Base-by-base conservation (phyloP, 2,113 vertebrate genomes). In the Callipepla californica region DNA sequence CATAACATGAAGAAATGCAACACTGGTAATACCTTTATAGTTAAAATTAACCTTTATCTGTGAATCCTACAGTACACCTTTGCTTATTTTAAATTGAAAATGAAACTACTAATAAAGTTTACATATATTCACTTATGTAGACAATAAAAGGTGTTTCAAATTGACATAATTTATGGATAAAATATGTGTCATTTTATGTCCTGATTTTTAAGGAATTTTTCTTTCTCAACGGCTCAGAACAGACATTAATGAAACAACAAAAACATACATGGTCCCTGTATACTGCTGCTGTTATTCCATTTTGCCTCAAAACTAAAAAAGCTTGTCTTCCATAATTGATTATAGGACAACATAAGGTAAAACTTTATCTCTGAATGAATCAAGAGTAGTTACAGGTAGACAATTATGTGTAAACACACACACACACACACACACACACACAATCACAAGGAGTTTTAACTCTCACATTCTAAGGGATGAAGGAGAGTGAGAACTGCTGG, bases 81-180 rank as follows among this genome's bases (percentile, higher is more conserved):
- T 80, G 81, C 82, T 96, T 93, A 76, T 96, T 94, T 96, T 94
- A 86, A 95, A 94, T 95, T 94, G 92, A 73, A 94, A 94, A 92
- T 96, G 68, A 95, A 91, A 51, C 86, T 94, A 92, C 73, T 89
- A 96, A 96, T 95, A 96, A 94, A 96, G 87, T 96, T 96, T 95
- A 95, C 94, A 94, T 96, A 92, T 90, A 94, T 92, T 96, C 94
- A 95, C 84, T 96, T 95, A 95, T 53, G 90, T 90, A 94, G 93
- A 93, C 95, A 96, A 96, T 95, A 96, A 95, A 94, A 92, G 82
- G 73, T 96, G 85, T 96, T 90, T 95, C 76, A 93, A 95, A 83
- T 78, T 94, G 75, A 91, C 81, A 6, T 63, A 95, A 95, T 63
- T 90, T 87, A 96, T 69, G 87, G 91, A 85, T 91, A 96, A 96